Evolutionary conservation across 2,113 vertebrate genomes (phyloP), one percentile per base, ranked within the genome.

Genomic region (Eupsittula cactorum): DNA sequence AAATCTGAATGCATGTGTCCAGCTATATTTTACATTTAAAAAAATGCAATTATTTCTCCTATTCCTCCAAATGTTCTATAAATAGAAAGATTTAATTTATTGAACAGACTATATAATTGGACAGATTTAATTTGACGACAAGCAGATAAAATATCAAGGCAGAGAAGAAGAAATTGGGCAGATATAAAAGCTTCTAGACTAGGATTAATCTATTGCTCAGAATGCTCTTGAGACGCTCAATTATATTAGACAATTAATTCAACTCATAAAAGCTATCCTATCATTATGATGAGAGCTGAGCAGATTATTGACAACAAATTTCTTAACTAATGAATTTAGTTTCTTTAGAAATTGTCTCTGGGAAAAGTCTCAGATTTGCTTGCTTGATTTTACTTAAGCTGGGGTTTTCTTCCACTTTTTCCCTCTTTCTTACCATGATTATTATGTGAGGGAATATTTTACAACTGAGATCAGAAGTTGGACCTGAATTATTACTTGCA

Each of bases 381-480:
- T 19, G 13, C n/a, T 77, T 82, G 59, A 74, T 85, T 82, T 88
- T 82, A 49, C 25, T 60, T 31, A 29, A 33, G 6, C 1, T 14
- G 13, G 23, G 1, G 0, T 28, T 68, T 17, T 1, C 1, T 3
- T 31, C 9, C 7, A 3, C 4, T 15, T 16, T 49, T 18, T 17
- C 8, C 5, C 2, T 15, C 42, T 70, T 81, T 59, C 7, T 6
- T 55, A 24, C 14, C 47, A 15, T 1, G 1, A 47, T 71, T 75
- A 14, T 78, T 29, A 10, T 46, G 37, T n/a, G 37, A 89, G 39
- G 19, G 7, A 82, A 29, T 85, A 62, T 77, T 92, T 70, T 52
- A 57, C 9, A 86, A 21, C 11, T 2, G 2, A 42, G 15, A 39
- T 85, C 52, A 69, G 16, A 74, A 77, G 14, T 5, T 53, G 37